phyloP scores from a whole-genome alignment of 2,113 vertebrate genomes.

The Oncorhynchus nerka region DNA sequence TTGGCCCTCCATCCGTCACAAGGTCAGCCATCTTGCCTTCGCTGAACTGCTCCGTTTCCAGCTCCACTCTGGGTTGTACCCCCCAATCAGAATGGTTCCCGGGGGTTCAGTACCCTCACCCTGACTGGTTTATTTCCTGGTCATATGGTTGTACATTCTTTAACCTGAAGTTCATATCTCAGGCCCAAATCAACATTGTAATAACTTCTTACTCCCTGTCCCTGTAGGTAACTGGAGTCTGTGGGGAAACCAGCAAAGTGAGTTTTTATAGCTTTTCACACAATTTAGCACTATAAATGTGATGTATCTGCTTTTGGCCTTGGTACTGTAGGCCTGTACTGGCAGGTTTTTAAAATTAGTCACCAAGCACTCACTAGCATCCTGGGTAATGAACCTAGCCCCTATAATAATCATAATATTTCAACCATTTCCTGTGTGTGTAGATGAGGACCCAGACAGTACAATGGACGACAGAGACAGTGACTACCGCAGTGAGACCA shows the following conservation, averaged over 20 bases:
- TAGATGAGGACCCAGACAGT: conserved; percentile 96
- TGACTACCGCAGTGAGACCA: conserved; percentile 97
- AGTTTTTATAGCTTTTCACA: conserved; percentile 68
- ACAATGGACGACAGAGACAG: conserved; percentile 95
- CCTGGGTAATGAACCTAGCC: too few relatives aligned
- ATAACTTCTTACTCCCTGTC: conserved; percentile 35
- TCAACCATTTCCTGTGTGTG: background rate
- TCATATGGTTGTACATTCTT: background rate
- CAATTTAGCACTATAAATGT: too few relatives aligned
- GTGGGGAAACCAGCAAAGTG: conserved; percentile 98
- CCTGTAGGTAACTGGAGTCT: conserved; percentile 95
- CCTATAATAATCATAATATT: too few relatives aligned
- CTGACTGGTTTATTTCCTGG: background rate
- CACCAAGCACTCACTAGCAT: too few relatives aligned
- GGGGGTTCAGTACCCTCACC: background rate
- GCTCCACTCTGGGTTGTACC: conserved; percentile 1
- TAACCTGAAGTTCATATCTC: conserved; percentile 24
- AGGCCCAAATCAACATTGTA: background rate
- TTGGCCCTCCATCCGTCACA: background rate
- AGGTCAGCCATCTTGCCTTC: conserved; percentile 11
- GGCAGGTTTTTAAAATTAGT: too few relatives aligned
- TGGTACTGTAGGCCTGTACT: too few relatives aligned
- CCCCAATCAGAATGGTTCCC: conserved; percentile 14
- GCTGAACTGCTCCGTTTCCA: background rate
- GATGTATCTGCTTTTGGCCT: too few relatives aligned